These are phyloP conservation scores for Amblyjoppa proteus DNA, from an alignment of 2,888 invertebrate genomes.

Conservation along the genomic window DNA sequence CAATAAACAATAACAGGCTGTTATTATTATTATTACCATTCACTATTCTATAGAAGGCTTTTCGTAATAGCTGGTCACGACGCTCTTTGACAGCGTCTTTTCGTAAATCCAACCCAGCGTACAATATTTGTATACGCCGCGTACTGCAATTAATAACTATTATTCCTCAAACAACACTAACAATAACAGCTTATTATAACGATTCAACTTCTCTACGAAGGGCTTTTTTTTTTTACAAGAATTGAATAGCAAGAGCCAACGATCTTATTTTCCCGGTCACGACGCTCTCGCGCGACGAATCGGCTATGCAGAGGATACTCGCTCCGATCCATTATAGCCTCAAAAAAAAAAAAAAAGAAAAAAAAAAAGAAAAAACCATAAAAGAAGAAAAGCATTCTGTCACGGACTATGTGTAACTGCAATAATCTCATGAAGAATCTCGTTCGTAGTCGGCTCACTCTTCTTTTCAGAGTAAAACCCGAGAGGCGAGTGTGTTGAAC, in stretches of 20 bases:
- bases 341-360: slow-evolving; percentile 16
- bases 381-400: slow-evolving; percentile 19
- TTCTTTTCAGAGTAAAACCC: slow-evolving; percentile 39
- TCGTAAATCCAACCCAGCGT: too few species aligned
- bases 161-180: too few species aligned
- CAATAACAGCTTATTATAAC: too few species aligned
- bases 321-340: slow-evolving; percentile 39
- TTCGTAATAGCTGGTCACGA: too few species aligned
- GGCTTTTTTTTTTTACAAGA: neutral
- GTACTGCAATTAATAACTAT: neutral
- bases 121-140: too few species aligned
- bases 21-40: too few species aligned
- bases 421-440: slow-evolving; percentile 44
- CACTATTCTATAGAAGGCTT: too few species aligned
- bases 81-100: too few species aligned
- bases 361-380: slow-evolving; percentile 25
- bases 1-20: too few species aligned
- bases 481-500: slow-evolving; percentile 32
- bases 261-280: slow-evolving; percentile 30
- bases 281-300: slow-evolving; percentile 46
- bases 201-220: neutral
- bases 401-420: slow-evolving; percentile 37
- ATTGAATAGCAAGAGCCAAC: neutral
- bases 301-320: slow-evolving; percentile 39
- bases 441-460: slow-evolving; percentile 2